Evolutionary conservation across 2,113 vertebrate species (phyloP), one percentile per base, ranked within the genome.

Genomic region (Proteles cristata): DNA sequence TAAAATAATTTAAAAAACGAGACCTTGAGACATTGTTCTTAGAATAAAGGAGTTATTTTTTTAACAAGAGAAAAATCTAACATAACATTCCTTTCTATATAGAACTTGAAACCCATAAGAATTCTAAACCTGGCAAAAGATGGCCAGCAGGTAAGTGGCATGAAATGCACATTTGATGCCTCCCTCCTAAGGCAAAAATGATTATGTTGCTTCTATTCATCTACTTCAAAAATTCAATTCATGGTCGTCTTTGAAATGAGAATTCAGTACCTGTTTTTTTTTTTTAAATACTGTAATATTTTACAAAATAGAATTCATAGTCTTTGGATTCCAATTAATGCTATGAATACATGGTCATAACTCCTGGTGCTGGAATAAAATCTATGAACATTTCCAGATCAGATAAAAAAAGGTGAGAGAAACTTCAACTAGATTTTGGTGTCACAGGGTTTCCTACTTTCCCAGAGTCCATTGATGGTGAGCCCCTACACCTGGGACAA

Each of bases 311-410:
- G 92, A 93, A 90, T 74, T 79, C 23, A 35, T 81, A 86, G 48
- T 92, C 96, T 97, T 92, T 96, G 94, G 95, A 95, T 90, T 94
- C 39, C 61, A 94, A 84, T 87, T 94, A 92, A 97, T 14, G 77
- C 33, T 92, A 65, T 61, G 71, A 92, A 94, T 84, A 96, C 55
- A 94, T 16, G 69, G 61, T 45, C 66, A 35, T 31, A 74, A 71
- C 48, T 94, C 58, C 83, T 48, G 76, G 76, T 71, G 71, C 69
- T 88, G 61, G 68, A 86, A 88, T 85, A 28, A 79, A 96, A 96
- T 88, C 53, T 77, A 84, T 95, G 84, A 90, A 90, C 31, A 65
- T 93, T 92, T 82, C 69, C 50, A 82, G 48, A 76, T 90, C 25
- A 92, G 73, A 77, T 77, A 88, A 91, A 55, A 43, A 77, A 53